Percentiles rank a stretch among this genome's conserved stretches.
phyloP scores from a whole-genome alignment of 2,888 invertebrate genomes.

The Tineola bisselliella region DNA sequence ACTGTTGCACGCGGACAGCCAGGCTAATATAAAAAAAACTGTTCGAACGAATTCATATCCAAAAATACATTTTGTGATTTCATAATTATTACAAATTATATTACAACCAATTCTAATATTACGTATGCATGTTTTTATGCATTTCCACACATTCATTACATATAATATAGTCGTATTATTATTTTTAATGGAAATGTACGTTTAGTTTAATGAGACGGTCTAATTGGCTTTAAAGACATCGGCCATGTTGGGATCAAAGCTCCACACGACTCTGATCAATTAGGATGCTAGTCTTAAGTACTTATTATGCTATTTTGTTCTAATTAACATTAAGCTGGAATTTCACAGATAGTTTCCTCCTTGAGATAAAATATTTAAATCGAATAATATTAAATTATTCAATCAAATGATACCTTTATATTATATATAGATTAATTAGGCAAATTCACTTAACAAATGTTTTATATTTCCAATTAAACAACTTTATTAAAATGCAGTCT shows the following conservation, averaged over 20 bases:
- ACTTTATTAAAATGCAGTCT: neutral
- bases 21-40: too few species aligned
- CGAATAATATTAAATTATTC: too few species aligned
- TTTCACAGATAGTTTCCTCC: neutral
- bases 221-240: neutral
- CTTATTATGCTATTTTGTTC: neutral
- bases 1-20: too few species aligned
- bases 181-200: conserved; percentile 7
- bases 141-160: neutral
- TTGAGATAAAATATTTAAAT: too few species aligned
- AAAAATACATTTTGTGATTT: too few species aligned
- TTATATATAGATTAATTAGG: neutral
- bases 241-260: conserved; percentile 3
- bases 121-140: neutral
- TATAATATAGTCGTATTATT: neutral
- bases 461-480: neutral
- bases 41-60: too few species aligned
- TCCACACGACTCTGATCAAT: conserved; percentile 2
- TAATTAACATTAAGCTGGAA: neutral
- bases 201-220: conserved; percentile 8
- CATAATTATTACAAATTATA: too few species aligned
- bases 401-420: too few species aligned
- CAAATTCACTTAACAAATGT: neutral
- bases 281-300: neutral
- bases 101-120: too few species aligned